Evolutionary conservation across 2,113 vertebrate genomes (phyloP), one percentile per base, ranked within the genome.

Genomic region (Gracilinanus agilis): DNA sequence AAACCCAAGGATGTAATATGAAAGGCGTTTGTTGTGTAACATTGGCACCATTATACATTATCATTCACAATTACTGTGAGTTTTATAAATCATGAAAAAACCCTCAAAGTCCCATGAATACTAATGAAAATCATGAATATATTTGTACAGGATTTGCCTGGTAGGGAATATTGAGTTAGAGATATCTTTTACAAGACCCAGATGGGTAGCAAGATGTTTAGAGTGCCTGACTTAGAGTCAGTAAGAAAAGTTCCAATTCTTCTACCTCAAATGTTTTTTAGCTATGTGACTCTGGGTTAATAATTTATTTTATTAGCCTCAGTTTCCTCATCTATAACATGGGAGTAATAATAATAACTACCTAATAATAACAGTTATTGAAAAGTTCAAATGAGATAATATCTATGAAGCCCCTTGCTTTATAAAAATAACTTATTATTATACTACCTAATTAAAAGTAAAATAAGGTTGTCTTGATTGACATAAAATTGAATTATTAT

Each of bases 11-110:
- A 90, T 55, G 93, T 67, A 95, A 94, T 56, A 95, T 96, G 97
- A 94, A 96, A 92, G 96, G 92, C 91, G 93, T 94, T 96, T 94
- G 92, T 34, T 96, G 94, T 95, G 96, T 97, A 92, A 95, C 95
- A 94, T 24, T 90, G 97, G 89, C 93, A 94, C 96, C 91, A 90
- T 95, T 93, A 55, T 94, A 95, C 96, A 16, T 95, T 55, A 89
- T 96, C 89, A 93, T 96, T 98, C 98, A 97, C 98, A 97, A 94
- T 96, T 94, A 95, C 97, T 97, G 93, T 94, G 95, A 95, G 54
- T 54, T 98, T 97, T 96, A 96, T 96, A 98, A 97, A 97, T 98
- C 92, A 97, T 67, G 96, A 96, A 90, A 93, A 96, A 53, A 1
- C 11, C 97, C 97, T 96, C 40, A 94, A 91, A 98, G 97, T 97